Percentiles rank a stretch among this genome's conserved stretches.
Evolutionary conservation across 2,113 vertebrate genomes (phyloP).

Genomic region (Microcebus murinus): DNA sequence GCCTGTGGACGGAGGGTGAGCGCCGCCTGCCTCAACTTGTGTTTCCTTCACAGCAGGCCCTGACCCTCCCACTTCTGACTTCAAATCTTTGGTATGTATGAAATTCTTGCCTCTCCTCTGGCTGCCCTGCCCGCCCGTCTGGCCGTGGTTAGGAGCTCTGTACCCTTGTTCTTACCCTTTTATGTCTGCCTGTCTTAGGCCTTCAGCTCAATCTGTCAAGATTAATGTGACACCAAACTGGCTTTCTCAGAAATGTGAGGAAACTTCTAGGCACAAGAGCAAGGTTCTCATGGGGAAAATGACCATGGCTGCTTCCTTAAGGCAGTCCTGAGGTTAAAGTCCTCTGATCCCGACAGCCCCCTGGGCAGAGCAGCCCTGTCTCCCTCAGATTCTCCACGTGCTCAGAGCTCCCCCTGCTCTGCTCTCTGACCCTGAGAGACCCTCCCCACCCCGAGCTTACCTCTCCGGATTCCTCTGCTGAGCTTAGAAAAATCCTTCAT

Average conservation of each 20-base stretch:
- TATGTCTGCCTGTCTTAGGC: slow-evolving; percentile 35
- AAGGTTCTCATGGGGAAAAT: neutral
- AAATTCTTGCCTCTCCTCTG: slow-evolving; percentile 45
- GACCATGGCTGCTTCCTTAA: neutral
- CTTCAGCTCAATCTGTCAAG: neutral
- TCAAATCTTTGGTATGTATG: slow-evolving; percentile 67
- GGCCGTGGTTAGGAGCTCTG: neutral
- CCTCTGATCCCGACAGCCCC: rapidly evolving
- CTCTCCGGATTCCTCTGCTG: neutral
- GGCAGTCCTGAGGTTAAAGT: neutral
- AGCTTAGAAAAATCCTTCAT: neutral
- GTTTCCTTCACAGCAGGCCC: neutral
- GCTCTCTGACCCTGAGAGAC: neutral
- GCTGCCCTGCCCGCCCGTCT: slow-evolving; percentile 24
- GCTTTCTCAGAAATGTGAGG: slow-evolving; percentile 38
- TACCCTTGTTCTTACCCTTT: slow-evolving; percentile 38
- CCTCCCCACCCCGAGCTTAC: neutral
- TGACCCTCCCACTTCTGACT: slow-evolving; percentile 34
- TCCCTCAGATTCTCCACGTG: neutral
- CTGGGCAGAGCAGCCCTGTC: neutral
- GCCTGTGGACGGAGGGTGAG: neutral
- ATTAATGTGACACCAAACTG: slow-evolving; percentile 45
- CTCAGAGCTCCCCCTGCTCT: neutral
- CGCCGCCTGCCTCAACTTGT: neutral
- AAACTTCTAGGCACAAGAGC: neutral